These are phyloP conservation scores for Drosophila yakuba DNA, from an alignment of 1,140 invertebrate genomes.

Conservation along the genomic window DNA sequence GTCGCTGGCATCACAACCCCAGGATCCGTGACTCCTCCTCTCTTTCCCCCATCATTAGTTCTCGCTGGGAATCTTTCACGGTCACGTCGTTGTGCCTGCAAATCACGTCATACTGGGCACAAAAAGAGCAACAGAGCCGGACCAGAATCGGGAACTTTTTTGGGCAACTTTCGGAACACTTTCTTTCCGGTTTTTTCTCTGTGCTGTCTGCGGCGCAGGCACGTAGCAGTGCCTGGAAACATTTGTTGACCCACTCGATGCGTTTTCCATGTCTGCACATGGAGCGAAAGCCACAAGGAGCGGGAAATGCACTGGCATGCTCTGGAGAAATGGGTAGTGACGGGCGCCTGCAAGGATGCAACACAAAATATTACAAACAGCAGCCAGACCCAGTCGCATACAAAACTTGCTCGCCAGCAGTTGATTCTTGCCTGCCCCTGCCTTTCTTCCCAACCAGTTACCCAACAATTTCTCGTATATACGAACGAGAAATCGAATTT, in stretches of 20 bases:
- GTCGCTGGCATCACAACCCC: constrained; percentile 15
- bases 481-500: constrained; percentile 69
- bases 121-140: constrained; percentile 27
- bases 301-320: not conserved
- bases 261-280: constrained; percentile 64
- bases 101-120: constrained; percentile 64
- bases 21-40: not conserved
- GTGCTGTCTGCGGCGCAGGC: constrained; percentile 38
- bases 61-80: constrained; percentile 61
- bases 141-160: constrained; percentile 27
- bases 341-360: constrained; percentile 58
- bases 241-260: constrained; percentile 67
- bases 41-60: constrained; percentile 26
- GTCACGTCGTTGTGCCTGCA: constrained; percentile 70
- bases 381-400: constrained; percentile 49
- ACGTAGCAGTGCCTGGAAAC: constrained; percentile 62
- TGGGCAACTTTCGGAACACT: constrained; percentile 58
- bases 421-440: constrained; percentile 55
- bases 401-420: constrained; percentile 50
- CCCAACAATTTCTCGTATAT: constrained; percentile 5
- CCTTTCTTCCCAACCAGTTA: not conserved
- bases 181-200: constrained; percentile 37
- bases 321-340: constrained; percentile 25
- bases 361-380: constrained; percentile 70
- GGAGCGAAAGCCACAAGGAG: constrained; percentile 51